Percentiles rank a stretch among this genome's conserved stretches.
Conservation (phyloP, 2,888 invertebrate species). For the Nesidiocoris tenuis region DNA sequence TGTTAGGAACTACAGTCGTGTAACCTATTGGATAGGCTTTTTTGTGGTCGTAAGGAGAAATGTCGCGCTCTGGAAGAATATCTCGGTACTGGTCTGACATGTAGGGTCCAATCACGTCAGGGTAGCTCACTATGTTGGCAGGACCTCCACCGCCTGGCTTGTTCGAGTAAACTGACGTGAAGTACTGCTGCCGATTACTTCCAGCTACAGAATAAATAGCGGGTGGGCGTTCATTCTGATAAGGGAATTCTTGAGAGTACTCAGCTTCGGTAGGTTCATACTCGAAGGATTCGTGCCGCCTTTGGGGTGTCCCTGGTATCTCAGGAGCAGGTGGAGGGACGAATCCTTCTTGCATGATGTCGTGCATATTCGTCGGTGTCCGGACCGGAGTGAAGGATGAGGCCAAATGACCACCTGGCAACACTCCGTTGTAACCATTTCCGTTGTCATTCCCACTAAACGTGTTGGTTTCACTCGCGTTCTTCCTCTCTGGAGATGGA, state of each 20-base stretch:
- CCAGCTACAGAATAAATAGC: constrained; percentile 76
- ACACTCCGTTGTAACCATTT: constrained; percentile 47
- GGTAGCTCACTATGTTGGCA: constrained; percentile 60
- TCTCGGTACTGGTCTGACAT: constrained; percentile 54
- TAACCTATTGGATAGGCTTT: constrained; percentile 30
- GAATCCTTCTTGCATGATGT: constrained; percentile 43
- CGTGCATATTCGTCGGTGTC: constrained; percentile 52
- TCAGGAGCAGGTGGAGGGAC: constrained; percentile 51
- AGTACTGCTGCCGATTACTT: constrained; percentile 65
- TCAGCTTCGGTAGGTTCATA: constrained; percentile 54
- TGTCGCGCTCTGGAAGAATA: constrained; percentile 7
- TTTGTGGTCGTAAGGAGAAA: constrained; percentile 17
- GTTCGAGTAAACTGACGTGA: constrained; percentile 73
- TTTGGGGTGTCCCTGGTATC: constrained; percentile 53
- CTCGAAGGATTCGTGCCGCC: constrained; percentile 53
- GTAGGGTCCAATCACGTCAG: constrained; percentile 66
- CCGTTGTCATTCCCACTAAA: constrained; percentile 43
- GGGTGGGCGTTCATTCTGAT: constrained; percentile 61
- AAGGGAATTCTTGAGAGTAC: constrained; percentile 52
- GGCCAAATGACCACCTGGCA: constrained; percentile 56
- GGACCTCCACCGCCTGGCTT: constrained; percentile 64
- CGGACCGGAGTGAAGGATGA: constrained; percentile 61
- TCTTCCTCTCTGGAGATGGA: constrained; percentile 37
- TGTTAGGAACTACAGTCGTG: constrained; percentile 51
- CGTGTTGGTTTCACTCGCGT: constrained; percentile 10